These are phyloP conservation scores for Ivindomyrus marchei DNA, from an alignment of 2,113 vertebrate species.

Conservation along the genomic window DNA sequence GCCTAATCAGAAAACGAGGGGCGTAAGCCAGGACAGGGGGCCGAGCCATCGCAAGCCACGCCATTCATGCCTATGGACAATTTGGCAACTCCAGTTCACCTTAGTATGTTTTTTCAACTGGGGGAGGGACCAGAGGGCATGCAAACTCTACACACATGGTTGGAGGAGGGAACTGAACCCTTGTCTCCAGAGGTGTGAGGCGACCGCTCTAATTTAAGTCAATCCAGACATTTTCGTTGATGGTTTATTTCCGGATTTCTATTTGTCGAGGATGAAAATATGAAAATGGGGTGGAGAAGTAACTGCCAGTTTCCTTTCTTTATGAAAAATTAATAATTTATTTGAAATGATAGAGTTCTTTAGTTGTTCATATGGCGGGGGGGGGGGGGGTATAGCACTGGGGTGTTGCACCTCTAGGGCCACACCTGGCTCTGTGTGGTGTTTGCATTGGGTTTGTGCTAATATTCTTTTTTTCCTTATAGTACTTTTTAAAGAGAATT, in stretches of 20 bases:
- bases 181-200: background rate
- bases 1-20: background rate
- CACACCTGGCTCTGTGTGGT: background rate
- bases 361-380: background rate
- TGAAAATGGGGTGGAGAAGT: background rate
- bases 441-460: background rate
- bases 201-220: background rate
- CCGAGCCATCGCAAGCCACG: too few species aligned
- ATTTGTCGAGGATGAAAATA: background rate
- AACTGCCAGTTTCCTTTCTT: background rate
- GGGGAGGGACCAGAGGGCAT: background rate
- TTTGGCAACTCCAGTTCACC: background rate
- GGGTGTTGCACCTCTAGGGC: background rate
- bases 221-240: background rate
- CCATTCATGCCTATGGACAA: background rate
- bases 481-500: background rate
- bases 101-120: background rate
- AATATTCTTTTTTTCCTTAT: background rate
- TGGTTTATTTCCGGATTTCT: background rate
- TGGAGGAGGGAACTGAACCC: too few species aligned
- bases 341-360: background rate
- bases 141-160: background rate
- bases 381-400: background rate
- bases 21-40: background rate
- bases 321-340: background rate